Conservation (phyloP, 2,888 invertebrate genomes). For the Luffia ferchaultella region DNA sequence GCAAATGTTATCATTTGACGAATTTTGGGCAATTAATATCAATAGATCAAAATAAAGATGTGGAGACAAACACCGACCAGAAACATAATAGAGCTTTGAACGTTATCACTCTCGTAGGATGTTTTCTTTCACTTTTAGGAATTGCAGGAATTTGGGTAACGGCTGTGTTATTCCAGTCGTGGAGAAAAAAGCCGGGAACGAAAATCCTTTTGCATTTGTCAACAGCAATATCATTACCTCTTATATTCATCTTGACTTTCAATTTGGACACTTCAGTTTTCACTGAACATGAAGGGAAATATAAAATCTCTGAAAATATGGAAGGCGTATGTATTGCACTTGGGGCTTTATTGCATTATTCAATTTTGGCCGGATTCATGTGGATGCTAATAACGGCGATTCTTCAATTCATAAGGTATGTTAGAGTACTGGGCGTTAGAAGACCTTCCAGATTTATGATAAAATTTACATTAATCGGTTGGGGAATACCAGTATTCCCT, state of each 20-base stretch:
- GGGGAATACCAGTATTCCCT: constrained; percentile 69
- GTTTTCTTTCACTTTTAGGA: constrained; percentile 65
- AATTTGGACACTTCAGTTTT: constrained; percentile 38
- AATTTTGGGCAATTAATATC: constrained; percentile 65
- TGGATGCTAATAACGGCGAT: constrained; percentile 78
- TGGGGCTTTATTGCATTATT: constrained; percentile 72
- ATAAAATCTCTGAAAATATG: constrained; percentile 25
- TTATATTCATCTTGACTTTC: constrained; percentile 49
- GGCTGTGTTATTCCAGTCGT: constrained; percentile 62
- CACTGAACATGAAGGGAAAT: constrained; percentile 23
- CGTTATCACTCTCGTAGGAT: constrained; percentile 66
- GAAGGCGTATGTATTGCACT: constrained; percentile 58
- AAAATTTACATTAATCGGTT: constrained; percentile 69
- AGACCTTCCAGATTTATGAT: constrained; percentile 68
- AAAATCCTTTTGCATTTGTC: constrained; percentile 72
- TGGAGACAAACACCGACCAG: constrained; percentile 17
- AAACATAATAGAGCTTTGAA: constrained; percentile 55
- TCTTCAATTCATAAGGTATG: constrained; percentile 73
- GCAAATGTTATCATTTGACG: constrained; percentile 66
- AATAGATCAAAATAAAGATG: constrained; percentile 14
- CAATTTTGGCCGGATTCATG: constrained; percentile 71
- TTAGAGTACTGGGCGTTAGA: constrained; percentile 68
- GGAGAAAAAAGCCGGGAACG: constrained; percentile 70
- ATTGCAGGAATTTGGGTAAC: constrained; percentile 67
- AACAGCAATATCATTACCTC: constrained; percentile 66